Percentiles rank a stretch among this genome's conserved stretches.
These are phyloP conservation scores for Trachythela sp. DNA, from an alignment of 64 coral and sea anemone genomes.

Conservation along the genomic window DNA sequence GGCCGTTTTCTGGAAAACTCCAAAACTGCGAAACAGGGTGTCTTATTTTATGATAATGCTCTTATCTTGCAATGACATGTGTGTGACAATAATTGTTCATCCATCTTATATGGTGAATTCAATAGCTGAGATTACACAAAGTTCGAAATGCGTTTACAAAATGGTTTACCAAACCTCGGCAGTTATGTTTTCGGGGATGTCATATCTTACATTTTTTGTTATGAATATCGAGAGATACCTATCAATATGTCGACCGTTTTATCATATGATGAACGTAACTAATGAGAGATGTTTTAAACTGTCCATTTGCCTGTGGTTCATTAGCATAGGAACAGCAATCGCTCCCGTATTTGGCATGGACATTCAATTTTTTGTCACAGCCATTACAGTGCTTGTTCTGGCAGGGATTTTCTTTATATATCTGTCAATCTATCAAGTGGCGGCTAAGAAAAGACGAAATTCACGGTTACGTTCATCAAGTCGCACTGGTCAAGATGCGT, in stretches of 20 bases:
- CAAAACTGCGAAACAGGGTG: not conserved
- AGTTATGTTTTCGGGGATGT: not conserved
- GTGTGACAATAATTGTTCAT: not conserved
- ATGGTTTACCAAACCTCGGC: conserved; percentile 6
- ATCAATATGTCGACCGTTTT: not conserved
- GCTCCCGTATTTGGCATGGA: not conserved
- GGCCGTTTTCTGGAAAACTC: not conserved
- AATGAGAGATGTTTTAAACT: not conserved
- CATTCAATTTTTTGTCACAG: not conserved
- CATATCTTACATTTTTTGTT: not conserved
- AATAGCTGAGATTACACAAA: not conserved
- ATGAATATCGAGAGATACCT: conserved; percentile 5
- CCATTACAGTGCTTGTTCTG: not conserved
- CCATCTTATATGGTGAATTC: not conserved
- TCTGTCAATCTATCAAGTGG: not conserved
- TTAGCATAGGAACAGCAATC: not conserved
- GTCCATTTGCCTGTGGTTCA: not conserved
- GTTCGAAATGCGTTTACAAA: not conserved
- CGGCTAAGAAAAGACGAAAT: not conserved
- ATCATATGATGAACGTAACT: not conserved
- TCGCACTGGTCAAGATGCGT: too few species aligned
- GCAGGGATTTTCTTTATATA: not conserved
- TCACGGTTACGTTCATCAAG: not conserved
- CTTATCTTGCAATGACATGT: not conserved
- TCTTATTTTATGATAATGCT: conserved; percentile 8